phyloP scores from a whole-genome alignment of 2,797 vertebrate genomes.

The Peromyscus attwateri region DNA sequence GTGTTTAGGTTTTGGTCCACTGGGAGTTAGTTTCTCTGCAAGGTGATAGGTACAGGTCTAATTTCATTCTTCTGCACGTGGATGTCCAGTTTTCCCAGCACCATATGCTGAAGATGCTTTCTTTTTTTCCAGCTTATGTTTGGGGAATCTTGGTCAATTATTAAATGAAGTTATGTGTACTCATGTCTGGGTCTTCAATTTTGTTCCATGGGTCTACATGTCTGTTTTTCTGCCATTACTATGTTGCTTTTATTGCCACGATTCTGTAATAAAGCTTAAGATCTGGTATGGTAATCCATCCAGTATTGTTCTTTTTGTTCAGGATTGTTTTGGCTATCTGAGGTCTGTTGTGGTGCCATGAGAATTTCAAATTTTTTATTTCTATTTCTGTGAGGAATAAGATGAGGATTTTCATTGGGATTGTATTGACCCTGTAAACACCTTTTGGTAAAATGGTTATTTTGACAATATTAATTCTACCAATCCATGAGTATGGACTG shows the following conservation, averaged over 20 bases:
- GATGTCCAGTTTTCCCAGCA: neutral
- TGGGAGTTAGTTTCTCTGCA: neutral
- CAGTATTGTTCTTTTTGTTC: neutral
- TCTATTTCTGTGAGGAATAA: neutral
- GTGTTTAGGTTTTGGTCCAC: neutral
- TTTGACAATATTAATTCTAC: neutral
- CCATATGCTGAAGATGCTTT: neutral
- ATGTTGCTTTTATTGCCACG: neutral
- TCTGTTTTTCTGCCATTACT: neutral
- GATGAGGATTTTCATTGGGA: neutral
- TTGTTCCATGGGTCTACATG: neutral
- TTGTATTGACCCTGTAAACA: neutral
- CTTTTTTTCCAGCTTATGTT: neutral
- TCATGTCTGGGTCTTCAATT: neutral
- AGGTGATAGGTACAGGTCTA: too few relatives aligned
- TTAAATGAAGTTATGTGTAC: neutral
- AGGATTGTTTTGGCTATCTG: neutral
- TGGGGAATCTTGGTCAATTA: too few relatives aligned
- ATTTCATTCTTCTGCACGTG: too few relatives aligned
- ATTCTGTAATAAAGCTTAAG: neutral
- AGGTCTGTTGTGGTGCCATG: neutral
- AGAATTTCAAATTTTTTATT: neutral
- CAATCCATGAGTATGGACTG: neutral
- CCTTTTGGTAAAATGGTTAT: neutral
- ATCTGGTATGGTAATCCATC: neutral